Evolutionary conservation across 2,888 invertebrate genomes (phyloP), one percentile per base, ranked within the genome.

Genomic region (Eristalis tenax): DNA sequence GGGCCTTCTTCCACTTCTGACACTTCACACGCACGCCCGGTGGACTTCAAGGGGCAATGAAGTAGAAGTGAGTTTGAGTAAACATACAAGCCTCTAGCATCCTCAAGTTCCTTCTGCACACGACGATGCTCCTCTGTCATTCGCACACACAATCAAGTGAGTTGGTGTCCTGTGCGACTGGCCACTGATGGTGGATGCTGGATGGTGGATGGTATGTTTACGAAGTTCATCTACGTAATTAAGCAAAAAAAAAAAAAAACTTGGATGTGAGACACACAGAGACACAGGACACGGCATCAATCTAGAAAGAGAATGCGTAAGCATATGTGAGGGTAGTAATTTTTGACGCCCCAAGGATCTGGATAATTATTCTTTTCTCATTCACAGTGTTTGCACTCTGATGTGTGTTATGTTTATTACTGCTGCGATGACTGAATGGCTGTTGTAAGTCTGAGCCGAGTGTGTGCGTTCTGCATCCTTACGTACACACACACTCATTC

Each of bases 171-270:
- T 50, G n/a, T n/a, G 43, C 43, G 43, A 50, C 4, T 50, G 43
- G 5, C 40, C 43, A 15, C 4, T 1, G 43, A 0, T 43, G 8
- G 50, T n/a, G 50, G 18, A 15, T 15, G 43, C 18, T 15, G 43
- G 43, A 15, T 43, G 40, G 13, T 40, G 5, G 43, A 15, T 50
- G 18, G n/a, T 69, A 68, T 73, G 61, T 86, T 86, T 82, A 66
- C 85, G 66, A 82, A 86, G 82, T 86, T 86, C 77, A 86, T 68
- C 82, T 74, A 66, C 82, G 74, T 82, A 86, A 78, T 85, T 85
- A 85, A 81, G 76, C 81, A 68, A 73, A 83, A 18, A 5, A 26
- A 1, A 26, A 26, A 26, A 26, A 26, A 26, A n/a, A n/a, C 4
- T 1, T 61, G 68, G 69, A 38, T 64, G 59, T 57, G 15, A 68